phyloP scores from a whole-genome alignment of 2,113 vertebrate genomes.

The Aleadryas rufinucha region DNA sequence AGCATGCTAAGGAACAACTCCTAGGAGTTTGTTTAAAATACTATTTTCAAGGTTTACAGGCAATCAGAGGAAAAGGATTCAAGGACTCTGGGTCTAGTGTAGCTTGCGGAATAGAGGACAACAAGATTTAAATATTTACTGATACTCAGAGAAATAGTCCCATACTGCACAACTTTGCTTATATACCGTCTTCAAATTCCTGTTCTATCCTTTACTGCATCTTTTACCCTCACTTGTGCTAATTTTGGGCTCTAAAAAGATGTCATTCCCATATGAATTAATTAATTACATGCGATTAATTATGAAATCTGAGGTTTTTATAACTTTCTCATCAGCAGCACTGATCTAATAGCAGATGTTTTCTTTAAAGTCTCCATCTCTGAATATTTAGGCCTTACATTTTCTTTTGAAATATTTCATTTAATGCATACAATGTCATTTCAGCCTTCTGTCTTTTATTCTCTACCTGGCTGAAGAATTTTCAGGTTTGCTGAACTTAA shows the following conservation, averaged over 20 bases:
- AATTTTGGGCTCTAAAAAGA: neutral
- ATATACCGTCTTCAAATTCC: neutral
- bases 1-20: neutral
- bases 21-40: neutral
- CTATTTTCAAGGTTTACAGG: neutral
- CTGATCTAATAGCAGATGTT: neutral
- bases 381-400: neutral
- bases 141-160: neutral
- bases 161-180: neutral
- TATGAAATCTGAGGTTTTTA: neutral
- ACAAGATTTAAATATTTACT: neutral
- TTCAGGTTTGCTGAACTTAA: neutral
- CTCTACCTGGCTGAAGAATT: neutral
- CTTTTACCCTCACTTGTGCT: neutral
- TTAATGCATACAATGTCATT: neutral
- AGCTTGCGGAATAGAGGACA: neutral
- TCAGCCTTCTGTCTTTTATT: neutral
- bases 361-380: neutral
- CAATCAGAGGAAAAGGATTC: neutral
- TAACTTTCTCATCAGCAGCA: neutral
- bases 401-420: neutral
- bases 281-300: neutral
- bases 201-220: neutral
- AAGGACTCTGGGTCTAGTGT: neutral
- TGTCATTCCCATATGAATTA: neutral